phyloP scores from a whole-genome alignment of 2,888 invertebrate genomes.

The Conomelus anceps region DNA sequence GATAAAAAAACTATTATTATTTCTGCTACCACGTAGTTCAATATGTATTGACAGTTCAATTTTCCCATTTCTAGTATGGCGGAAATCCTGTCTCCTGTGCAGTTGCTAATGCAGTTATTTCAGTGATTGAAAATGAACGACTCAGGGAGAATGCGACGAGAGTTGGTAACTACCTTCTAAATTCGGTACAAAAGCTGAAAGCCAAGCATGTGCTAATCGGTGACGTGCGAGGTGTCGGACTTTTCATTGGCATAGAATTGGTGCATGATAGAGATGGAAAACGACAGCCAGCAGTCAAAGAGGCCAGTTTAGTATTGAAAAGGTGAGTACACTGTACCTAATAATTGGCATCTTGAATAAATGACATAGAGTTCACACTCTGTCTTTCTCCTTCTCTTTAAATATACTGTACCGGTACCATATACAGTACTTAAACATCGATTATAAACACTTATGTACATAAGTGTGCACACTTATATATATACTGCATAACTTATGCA shows the following conservation, averaged over 20 bases:
- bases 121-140: conserved; percentile 82
- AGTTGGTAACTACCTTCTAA: conserved; percentile 74
- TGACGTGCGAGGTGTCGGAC: conserved; percentile 80
- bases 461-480: too few relatives aligned
- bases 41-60: background rate
- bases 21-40: background rate
- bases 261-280: conserved; percentile 65
- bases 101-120: conserved; percentile 88
- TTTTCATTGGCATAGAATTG: conserved; percentile 92
- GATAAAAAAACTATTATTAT: background rate
- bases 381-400: too few relatives aligned
- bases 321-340: conserved; percentile 43
- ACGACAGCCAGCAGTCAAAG: conserved; percentile 74
- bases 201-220: conserved; percentile 74
- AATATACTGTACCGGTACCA: too few relatives aligned
- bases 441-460: too few relatives aligned
- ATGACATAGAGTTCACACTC: too few relatives aligned
- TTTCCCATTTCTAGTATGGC: conserved; percentile 65
- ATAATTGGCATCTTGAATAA: too few relatives aligned
- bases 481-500: too few relatives aligned
- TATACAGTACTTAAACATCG: too few relatives aligned
- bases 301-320: conserved; percentile 68
- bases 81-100: conserved; percentile 99
- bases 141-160: conserved; percentile 72
- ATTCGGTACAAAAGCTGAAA: conserved; percentile 55